phyloP scores from a whole-genome alignment of 2,113 vertebrate species.

The Elgaria multicarinata region DNA sequence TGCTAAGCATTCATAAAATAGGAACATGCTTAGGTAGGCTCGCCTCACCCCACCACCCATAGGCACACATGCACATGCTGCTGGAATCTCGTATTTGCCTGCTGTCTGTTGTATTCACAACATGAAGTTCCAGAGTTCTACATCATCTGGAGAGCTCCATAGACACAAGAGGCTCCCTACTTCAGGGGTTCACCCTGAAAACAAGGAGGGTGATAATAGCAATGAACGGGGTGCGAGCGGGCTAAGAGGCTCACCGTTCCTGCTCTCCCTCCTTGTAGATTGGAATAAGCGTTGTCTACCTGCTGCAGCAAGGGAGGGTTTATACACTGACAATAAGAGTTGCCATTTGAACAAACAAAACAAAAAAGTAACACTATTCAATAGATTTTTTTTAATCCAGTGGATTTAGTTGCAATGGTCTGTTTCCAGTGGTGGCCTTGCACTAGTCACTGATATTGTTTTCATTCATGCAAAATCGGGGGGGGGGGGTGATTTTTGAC shows the following conservation, averaged over 20 bases:
- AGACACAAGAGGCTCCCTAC: no score
- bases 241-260: no score
- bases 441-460: not conserved
- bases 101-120: not conserved
- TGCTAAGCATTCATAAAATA: not conserved
- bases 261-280: no score
- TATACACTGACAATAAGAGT: not conserved
- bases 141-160: no score
- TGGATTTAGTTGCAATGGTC: not conserved
- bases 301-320: not conserved
- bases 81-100: not conserved
- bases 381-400: not conserved
- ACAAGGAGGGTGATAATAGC: no score
- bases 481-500: not conserved
- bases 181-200: no score
- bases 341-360: not conserved
- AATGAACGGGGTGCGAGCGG: no score
- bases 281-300: no score
- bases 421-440: not conserved
- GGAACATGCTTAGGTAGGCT: not conserved
- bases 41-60: not conserved
- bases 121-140: no score
- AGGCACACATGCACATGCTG: not conserved
- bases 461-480: not conserved
- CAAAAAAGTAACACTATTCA: not conserved